Evolutionary conservation across 2,888 invertebrate genomes (phyloP).

Genomic region (Platypus cylindrus): DNA sequence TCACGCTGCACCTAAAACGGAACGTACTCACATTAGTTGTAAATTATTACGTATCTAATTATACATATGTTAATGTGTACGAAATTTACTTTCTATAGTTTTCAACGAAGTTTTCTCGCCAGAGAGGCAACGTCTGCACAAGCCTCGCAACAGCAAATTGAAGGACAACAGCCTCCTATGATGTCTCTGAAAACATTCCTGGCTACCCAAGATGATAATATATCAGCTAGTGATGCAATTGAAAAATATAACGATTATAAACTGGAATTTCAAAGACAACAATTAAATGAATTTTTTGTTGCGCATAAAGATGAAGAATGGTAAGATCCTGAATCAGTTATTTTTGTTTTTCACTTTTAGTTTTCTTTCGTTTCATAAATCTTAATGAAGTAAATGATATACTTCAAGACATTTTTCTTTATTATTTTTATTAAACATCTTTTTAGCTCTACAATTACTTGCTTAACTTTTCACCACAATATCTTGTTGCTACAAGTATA

Average conservation of each 20-base stretch:
- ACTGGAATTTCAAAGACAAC: conserved; percentile 88
- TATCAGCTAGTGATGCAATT: conserved; percentile 93
- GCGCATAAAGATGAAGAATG: conserved; percentile 99
- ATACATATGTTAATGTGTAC: no score
- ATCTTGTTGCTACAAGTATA: no score
- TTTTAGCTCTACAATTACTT: no score
- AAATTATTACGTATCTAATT: no score
- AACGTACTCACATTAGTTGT: conserved; percentile 9
- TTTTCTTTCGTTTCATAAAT: no score
- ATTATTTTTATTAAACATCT: no score
- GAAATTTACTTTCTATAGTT: conserved; percentile 14
- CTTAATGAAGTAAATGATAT: no score
- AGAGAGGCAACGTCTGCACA: conserved; percentile 41
- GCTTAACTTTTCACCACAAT: no score
- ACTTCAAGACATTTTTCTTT: no score
- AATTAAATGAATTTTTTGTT: conserved; percentile 96
- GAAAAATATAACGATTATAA: conserved; percentile 98
- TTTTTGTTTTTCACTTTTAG: conserved; percentile 1
- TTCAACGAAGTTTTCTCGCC: conserved; percentile 32
- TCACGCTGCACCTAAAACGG: no score
- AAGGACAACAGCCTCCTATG: conserved; percentile 79
- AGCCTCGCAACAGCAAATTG: conserved; percentile 17
- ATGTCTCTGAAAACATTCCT: conserved; percentile 95
- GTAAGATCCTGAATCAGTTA: conserved; percentile 45
- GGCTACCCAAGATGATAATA: conserved; percentile 91